Evolutionary conservation across 1,140 invertebrate species (phyloP), one percentile per base, ranked within the genome.

Genomic region (Anagrus nilaparvatae): DNA sequence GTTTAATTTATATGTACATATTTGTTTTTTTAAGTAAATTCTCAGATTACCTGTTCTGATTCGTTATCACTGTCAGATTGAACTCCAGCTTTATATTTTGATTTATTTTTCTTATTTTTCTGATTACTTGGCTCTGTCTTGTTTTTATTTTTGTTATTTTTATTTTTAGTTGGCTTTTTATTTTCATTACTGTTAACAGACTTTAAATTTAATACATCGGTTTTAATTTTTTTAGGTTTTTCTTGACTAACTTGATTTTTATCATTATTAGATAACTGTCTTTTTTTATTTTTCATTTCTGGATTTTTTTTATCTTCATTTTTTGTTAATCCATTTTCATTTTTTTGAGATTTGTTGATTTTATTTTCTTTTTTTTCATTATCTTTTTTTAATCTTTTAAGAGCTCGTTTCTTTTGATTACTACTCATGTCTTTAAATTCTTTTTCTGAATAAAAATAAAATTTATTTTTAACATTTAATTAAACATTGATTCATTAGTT

Each of bases 371-470:
- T 27, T 32, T 39, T 39, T 6, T 14, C 8, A 24, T 38, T 17
- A 16, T 18, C 12, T 12, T 38, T 13, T 13, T 29, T 23, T 8
- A 27, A 21, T 21, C 21, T 23, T 14, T 30, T 43, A 10, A 8
- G 16, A 21, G 4, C 16, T 32, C 12, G n/a, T 32, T 32, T 28
- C 12, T 37, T n/a, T 29, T 17, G 13, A 17, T 43, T 14, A 5
- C 7, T n/a, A 27, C 35, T 43, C 6, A 12, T 20, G n/a, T 2
- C 16, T 12, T 19, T 27, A 14, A 61, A 58, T 46, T 66, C 66
- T 46, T 73, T 65, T 48, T 67, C 61, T 62, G 16, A 3, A 57
- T 23, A 41, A 13, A 13, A 27, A 14, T 14, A 44, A 41, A 30
- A 46, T 30, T n/a, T 20, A 47, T 39, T 9, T 32, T 16, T 13